Percentiles rank a stretch among this genome's conserved stretches.
phyloP scores from a whole-genome alignment of 2,113 vertebrate species.

The Poeciliopsis occidentalis region DNA sequence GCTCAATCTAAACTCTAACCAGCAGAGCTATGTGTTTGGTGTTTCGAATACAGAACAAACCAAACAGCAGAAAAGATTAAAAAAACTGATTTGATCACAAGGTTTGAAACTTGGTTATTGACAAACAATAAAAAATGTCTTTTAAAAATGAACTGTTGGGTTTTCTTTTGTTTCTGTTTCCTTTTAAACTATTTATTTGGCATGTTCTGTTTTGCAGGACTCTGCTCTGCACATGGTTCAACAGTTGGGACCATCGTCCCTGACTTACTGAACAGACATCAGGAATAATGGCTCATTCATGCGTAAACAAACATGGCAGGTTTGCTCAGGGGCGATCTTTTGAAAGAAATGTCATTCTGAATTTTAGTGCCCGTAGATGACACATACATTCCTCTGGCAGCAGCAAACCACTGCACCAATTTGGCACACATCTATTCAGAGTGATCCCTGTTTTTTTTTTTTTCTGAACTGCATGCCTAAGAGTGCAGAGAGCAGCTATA shows the following conservation, averaged over 20 bases:
- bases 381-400: conserved; percentile 57
- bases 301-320: conserved; percentile 67
- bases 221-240: conserved; percentile 37
- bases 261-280: conserved; percentile 31
- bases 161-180: conserved; percentile 1
- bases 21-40: too few species aligned
- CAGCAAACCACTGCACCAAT: conserved; percentile 34
- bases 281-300: conserved; percentile 68
- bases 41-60: too few species aligned
- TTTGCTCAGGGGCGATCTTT: conserved; percentile 63
- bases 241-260: conserved; percentile 43
- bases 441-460: conserved; percentile 20
- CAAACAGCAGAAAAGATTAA: too few species aligned
- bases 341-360: conserved; percentile 62
- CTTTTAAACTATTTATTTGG: conserved; percentile 8
- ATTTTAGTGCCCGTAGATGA: conserved; percentile 48
- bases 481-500: conserved; percentile 28
- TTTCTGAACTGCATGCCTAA: conserved; percentile 5
- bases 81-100: too few species aligned
- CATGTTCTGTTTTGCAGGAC: conserved; percentile 4
- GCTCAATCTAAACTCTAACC: too few species aligned
- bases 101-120: too few species aligned
- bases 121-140: too few species aligned
- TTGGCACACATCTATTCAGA: conserved; percentile 37
- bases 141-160: neutral